Evolutionary conservation across 2,888 invertebrate species (phyloP).

Genomic region (Pinctada fucata): DNA sequence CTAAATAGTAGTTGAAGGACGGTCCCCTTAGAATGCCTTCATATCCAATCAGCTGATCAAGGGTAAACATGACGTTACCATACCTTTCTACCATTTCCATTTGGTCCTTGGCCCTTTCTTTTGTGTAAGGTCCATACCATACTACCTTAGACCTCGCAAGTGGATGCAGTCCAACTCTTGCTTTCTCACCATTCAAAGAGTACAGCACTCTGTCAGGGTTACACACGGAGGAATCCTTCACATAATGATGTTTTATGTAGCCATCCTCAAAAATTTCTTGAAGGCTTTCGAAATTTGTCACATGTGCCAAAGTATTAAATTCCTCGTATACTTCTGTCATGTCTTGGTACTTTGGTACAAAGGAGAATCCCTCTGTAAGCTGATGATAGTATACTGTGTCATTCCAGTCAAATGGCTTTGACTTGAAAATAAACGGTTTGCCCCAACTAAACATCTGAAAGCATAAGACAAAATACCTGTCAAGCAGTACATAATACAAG

Average conservation of each 20-base stretch:
- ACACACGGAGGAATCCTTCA: background rate
- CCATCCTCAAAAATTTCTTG: background rate
- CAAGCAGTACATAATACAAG: too few species aligned
- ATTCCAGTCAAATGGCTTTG: too few species aligned
- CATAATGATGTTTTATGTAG: background rate
- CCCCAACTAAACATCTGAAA: too few species aligned
- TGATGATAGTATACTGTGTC: too few species aligned
- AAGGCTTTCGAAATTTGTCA: too few species aligned
- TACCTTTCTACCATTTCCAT: background rate
- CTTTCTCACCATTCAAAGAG: background rate
- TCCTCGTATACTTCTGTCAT: too few species aligned
- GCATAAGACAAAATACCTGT: too few species aligned
- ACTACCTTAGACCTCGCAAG: background rate
- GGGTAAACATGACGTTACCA: constrained; percentile 1
- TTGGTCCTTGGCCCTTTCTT: background rate
- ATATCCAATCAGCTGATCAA: background rate
- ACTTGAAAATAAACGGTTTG: too few species aligned
- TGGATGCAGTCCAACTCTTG: background rate
- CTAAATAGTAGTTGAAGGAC: background rate
- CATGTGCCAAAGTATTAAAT: too few species aligned
- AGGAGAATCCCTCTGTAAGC: too few species aligned
- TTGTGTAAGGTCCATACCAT: constrained; percentile 8
- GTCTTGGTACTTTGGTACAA: too few species aligned
- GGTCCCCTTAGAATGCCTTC: background rate
- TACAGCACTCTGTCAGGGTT: background rate